These are phyloP conservation scores for Vultur gryphus DNA, from an alignment of 2,797 vertebrate species.

Conservation along the genomic window DNA sequence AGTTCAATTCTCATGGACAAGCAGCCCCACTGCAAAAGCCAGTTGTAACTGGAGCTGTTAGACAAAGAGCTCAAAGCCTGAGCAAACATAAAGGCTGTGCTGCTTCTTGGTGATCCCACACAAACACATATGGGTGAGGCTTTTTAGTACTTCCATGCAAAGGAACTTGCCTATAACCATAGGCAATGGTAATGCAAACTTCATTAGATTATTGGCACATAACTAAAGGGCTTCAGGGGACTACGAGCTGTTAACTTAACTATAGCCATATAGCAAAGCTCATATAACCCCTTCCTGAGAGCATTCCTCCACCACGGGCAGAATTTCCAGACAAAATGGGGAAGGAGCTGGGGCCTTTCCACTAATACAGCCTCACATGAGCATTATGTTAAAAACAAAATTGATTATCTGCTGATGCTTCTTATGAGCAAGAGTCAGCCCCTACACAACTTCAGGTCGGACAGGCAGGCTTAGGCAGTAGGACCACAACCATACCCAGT, in stretches of 20 bases:
- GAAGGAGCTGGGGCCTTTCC: neutral
- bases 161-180: neutral
- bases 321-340: neutral
- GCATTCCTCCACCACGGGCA: neutral
- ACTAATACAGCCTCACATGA: neutral
- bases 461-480: neutral
- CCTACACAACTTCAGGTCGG: neutral
- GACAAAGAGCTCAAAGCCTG: slow-evolving; percentile 8
- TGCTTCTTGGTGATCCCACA: neutral
- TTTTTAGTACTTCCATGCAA: neutral
- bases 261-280: neutral
- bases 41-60: neutral
- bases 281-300: neutral
- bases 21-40: neutral
- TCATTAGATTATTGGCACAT: neutral
- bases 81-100: neutral
- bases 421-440: neutral
- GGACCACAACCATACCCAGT: neutral
- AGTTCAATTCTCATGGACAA: neutral
- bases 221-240: neutral
- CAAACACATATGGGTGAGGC: neutral
- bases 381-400: neutral
- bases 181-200: neutral
- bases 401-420: fast-evolving
- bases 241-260: neutral